Conservation (phyloP, 2,888 invertebrate genomes). For the Hydrotaea diabolus region DNA sequence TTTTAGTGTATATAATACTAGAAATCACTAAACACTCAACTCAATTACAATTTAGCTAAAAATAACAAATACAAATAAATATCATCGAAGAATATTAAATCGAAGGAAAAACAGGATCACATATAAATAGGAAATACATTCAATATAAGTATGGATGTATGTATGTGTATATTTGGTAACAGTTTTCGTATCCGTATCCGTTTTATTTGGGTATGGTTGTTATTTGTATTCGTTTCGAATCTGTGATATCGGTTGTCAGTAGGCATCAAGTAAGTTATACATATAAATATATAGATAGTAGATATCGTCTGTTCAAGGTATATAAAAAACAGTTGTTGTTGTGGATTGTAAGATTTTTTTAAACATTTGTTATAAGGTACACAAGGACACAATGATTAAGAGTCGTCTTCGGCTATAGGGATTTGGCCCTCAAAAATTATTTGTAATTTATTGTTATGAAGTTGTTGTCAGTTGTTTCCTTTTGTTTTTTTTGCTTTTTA, state of each 20-base stretch:
- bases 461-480: not conserved
- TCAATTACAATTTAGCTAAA: constrained; percentile 14
- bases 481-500: not conserved
- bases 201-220: not conserved
- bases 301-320: constrained; percentile 15
- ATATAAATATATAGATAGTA: not conserved
- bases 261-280: constrained; percentile 12
- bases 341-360: constrained; percentile 11
- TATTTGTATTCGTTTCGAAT: not conserved
- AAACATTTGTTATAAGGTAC: constrained; percentile 56
- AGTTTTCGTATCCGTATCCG: not conserved
- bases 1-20: not conserved
- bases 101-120: constrained; percentile 5
- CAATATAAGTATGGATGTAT: not conserved
- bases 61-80: not conserved
- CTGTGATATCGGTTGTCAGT: not conserved
- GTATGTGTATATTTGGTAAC: not conserved
- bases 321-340: constrained; percentile 38
- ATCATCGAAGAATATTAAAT: not conserved
- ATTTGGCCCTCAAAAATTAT: constrained; percentile 15
- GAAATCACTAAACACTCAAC: not conserved
- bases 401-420: not conserved
- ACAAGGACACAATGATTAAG: constrained; percentile 61
- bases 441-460: constrained; percentile 11
- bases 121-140: constrained; percentile 30